Conservation (phyloP, 2,888 invertebrate genomes). For the Hofmannophila pseudospretella region DNA sequence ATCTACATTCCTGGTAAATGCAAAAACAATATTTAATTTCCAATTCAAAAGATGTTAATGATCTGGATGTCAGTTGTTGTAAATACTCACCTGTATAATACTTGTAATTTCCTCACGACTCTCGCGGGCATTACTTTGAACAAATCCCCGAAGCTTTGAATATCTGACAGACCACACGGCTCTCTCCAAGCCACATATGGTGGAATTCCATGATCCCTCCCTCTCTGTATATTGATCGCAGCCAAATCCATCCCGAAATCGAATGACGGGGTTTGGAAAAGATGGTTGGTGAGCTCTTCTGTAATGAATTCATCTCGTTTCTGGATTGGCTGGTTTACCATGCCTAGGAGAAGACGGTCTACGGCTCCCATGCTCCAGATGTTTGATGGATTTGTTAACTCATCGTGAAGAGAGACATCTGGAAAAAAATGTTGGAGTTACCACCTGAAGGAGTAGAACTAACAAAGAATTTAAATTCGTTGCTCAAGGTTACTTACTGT, state of each 20-base stretch:
- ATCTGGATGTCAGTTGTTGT: too few species aligned
- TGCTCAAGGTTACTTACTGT: slow-evolving; percentile 80
- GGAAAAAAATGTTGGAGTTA: slow-evolving; percentile 20
- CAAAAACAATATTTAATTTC: too few species aligned
- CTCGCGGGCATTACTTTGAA: slow-evolving; percentile 81
- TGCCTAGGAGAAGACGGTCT: slow-evolving; percentile 86
- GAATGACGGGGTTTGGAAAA: slow-evolving; percentile 85
- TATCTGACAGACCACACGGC: slow-evolving; percentile 84
- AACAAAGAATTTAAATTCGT: not conserved
- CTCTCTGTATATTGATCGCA: slow-evolving; percentile 90
- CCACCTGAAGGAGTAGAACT: not conserved
- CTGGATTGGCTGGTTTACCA: slow-evolving; percentile 87
- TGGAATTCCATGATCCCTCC: slow-evolving; percentile 91
- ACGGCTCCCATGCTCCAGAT: slow-evolving; percentile 88
- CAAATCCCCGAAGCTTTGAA: slow-evolving; percentile 84
- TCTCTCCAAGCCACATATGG: slow-evolving; percentile 88
- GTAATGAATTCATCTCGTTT: slow-evolving; percentile 89
- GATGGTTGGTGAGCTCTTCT: slow-evolving; percentile 88
- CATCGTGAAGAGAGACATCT: slow-evolving; percentile 90
- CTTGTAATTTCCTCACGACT: slow-evolving; percentile 79
- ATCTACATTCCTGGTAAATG: slow-evolving; percentile 78
- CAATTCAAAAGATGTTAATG: too few species aligned
- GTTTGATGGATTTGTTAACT: slow-evolving; percentile 82
- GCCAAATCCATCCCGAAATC: slow-evolving; percentile 91
- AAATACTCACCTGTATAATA: slow-evolving; percentile 71